Base-by-base conservation (phyloP, 2,797 vertebrate species). In the Lagocephalus sceleratus region DNA sequence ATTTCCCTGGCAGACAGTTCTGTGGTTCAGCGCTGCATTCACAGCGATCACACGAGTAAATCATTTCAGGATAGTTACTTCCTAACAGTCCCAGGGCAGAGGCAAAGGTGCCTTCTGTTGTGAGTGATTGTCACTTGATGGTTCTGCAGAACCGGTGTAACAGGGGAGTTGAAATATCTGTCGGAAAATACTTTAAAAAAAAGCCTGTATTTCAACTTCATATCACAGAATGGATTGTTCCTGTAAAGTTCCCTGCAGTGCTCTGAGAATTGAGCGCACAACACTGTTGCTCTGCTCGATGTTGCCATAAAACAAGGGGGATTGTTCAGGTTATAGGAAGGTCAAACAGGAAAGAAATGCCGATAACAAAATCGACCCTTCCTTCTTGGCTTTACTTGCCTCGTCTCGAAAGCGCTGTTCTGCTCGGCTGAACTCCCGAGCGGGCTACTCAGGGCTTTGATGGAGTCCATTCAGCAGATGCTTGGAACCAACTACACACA, bases 291-390 rank as follows among this genome's bases (percentile, higher is more conserved):
- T 65, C 51, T 23, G 60, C 70, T 78, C 76, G 66, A 32, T 70
- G 67, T 65, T 57, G 54, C 54, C 57, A 56, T 71, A 71, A 75
- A 76, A 82, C 61, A 68, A 64, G 53, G 71, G 66, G 63, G 60
- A 67, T 55, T 61, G 60, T 63, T 75, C 40, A 41, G 63, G 75
- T 82, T 59, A 63, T 46, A 35, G 63, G 69, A 57, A 76, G 74
- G 80, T 85, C 75, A 72, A 71, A 46, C 70, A 63, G 48, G 44
- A 73, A 60, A 60, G 77, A 60, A 80, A 76, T 63, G 50, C 58
- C 68, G 75, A 68, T 72, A 82, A 67, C 57, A 68, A 75, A 73
- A 70, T 63, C n/a, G 20, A 66, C 51, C 52, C 44, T 50, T 38
- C 12, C 56, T 51, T 68, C 44, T 54, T 17, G n/a, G 3, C 63